Conservation (phyloP, 2,888 invertebrate species). For the Aphodius sticticus region DNA sequence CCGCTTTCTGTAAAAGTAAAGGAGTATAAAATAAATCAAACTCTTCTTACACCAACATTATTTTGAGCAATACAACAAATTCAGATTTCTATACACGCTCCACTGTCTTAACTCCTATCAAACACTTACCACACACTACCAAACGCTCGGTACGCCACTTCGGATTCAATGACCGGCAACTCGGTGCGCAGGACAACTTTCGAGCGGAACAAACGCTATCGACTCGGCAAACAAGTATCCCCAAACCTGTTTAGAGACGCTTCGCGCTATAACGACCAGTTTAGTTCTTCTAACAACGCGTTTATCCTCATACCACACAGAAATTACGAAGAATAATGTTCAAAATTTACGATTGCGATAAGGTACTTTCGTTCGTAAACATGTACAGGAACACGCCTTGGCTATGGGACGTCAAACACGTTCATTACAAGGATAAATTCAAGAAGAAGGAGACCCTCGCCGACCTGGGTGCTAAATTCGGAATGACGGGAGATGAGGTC, state of each 20-base stretch:
- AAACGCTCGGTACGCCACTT: background rate
- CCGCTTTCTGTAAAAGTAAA: too few relatives aligned
- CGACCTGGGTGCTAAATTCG: background rate
- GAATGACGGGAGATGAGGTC: background rate
- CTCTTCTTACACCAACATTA: too few relatives aligned
- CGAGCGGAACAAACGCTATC: background rate
- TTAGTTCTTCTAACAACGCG: background rate
- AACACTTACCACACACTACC: too few relatives aligned
- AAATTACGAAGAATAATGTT: background rate
- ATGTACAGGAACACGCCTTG: background rate
- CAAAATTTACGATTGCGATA: background rate
- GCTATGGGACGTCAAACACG: background rate
- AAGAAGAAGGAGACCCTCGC: background rate
- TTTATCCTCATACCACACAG: background rate
- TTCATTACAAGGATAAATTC: background rate
- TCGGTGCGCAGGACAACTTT: background rate
- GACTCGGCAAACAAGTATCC: slow-evolving; percentile 4
- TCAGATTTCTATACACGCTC: too few relatives aligned
- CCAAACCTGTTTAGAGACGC: background rate
- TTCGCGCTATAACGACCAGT: background rate
- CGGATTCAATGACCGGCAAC: background rate
- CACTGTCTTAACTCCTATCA: too few relatives aligned
- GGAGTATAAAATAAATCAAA: too few relatives aligned
- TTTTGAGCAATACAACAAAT: too few relatives aligned
- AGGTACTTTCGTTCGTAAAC: background rate